A percentile compares a stretch with the other conserved stretches of the same genome.
Conservation (phyloP, 2,113 vertebrate genomes). For the Nyctereutes procyonoides region DNA sequence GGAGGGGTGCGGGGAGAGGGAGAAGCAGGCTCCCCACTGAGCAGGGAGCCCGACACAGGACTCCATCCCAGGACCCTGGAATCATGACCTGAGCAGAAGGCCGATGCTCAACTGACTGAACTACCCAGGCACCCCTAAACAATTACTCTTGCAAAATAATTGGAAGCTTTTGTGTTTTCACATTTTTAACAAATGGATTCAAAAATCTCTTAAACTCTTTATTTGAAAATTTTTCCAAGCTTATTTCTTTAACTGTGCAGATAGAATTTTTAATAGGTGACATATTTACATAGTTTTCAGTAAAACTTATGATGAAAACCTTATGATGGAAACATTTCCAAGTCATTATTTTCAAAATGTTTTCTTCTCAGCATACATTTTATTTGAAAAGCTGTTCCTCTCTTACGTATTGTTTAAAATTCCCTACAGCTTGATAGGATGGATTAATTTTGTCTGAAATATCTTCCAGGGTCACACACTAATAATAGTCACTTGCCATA, state of each 20-base stretch:
- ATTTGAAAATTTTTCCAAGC: neutral
- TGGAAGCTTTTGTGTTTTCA: neutral
- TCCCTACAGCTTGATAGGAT: neutral
- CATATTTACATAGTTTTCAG: neutral
- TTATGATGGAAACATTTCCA: neutral
- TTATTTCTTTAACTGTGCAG: neutral
- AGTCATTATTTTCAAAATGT: neutral
- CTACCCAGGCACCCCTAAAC: neutral
- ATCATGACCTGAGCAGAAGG: too few species aligned
- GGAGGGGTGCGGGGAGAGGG: too few species aligned
- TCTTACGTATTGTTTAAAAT: neutral
- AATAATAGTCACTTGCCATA: neutral
- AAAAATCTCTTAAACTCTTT: neutral
- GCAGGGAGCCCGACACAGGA: too few species aligned
- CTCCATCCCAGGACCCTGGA: too few species aligned
- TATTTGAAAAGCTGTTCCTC: neutral
- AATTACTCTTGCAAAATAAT: neutral
- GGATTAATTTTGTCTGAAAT: constrained; percentile 3
- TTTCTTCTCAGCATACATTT: neutral
- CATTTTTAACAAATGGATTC: constrained; percentile 37
- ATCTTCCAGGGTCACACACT: neutral
- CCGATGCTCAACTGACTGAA: too few species aligned
- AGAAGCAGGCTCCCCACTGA: too few species aligned
- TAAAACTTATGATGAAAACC: neutral
- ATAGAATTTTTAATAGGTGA: neutral